Evolutionary conservation across 2,888 invertebrate species (phyloP), one percentile per base, ranked within the genome.

Genomic region (Halictus ligatus): DNA sequence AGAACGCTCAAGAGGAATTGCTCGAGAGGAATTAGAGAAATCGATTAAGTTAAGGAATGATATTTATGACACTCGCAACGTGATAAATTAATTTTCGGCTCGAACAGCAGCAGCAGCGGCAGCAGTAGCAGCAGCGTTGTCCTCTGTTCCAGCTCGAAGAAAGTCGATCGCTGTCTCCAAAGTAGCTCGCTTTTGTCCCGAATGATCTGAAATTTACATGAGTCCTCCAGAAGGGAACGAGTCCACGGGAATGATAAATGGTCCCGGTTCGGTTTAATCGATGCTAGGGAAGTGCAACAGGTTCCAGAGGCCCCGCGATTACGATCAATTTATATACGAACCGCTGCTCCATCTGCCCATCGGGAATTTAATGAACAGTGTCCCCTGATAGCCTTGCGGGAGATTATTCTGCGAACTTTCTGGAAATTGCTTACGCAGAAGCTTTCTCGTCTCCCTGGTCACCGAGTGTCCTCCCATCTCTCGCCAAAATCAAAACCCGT

Each of bases 271-370:
- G 54, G 71, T 81, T 79, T 87, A 86, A 87, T 86, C 86, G 83
- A 77, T 64, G 76, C 71, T 60, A 81, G 58, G 81, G 83, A 87
- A 83, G 80, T 43, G 86, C 87, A 87, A 87, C 87, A 84, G 87
- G 87, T 87, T 87, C 69, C 77, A 67, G 85, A 81, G 73, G 64
- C 80, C 40, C 29, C 80, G 79, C 50, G 84, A 81, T 84, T 67
- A 79, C 35, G 72, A 73, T 79, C 74, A 74, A 86, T 86, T 77
- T 86, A 81, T 86, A 72, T 15, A 35, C 50, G 13, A 35, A 48
- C 46, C 40, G 60, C 48, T 48, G 60, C 48, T 40, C 35, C 25
- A 15, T 78, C 82, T 78, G 71, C n/a, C 35, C 64, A 73, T 29
- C 67, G 54, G 58, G 67, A 40, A 60, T 75, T 75, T 69, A 77